Base-by-base conservation (phyloP, 2,797 vertebrate genomes). In the Stomatorhinus walkeri region DNA sequence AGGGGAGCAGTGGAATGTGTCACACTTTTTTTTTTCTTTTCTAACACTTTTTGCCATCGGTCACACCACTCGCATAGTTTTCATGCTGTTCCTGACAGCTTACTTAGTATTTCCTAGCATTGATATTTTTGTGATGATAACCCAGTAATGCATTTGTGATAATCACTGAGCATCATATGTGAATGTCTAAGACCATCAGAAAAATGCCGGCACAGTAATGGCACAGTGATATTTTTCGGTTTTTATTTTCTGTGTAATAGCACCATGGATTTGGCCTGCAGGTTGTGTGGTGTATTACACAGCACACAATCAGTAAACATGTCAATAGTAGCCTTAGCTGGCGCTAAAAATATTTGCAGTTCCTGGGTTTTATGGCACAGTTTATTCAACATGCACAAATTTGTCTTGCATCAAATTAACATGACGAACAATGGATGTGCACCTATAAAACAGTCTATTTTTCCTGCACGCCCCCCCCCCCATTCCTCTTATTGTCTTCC, bases 341-440 rank as follows among this genome's bases (percentile, higher is more conserved):
- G n/a, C 16, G 36, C 16, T 5, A 85, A 68, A 48, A 76, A 19
- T 40, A 24, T 83, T 7, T 22, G 72, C 40, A 90, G 46, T 43
- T 76, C 64, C 88, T 51, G 7, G 12, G 52, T 88, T 85, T 85
- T 68, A 54, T 89, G 43, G 89, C 64, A 91, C 85, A 52, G 90
- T 92, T 90, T 91, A 92, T 92, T 93, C 90, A 92, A 91, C 90
- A 91, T 89, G 16, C 2, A 90, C 40, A 56, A 90, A 61, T 86
- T n/a, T 43, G 52, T 84, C 56, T 48, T 64, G 72, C 85, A 89
- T 90, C 64, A 92, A 52, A 91, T 90, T 89, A 89, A 85, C 68
- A 91, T 87, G 91, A 22, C 48, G n/a, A 85, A 56, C 61, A 89
- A 52, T 24, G 89, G 49, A 90, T 9, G 24, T 88, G 89, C 36